A percentile compares a stretch with the other conserved stretches of the same genome.
phyloP scores from a whole-genome alignment of 2,888 invertebrate species.

The Toxonevra muliebris region DNA sequence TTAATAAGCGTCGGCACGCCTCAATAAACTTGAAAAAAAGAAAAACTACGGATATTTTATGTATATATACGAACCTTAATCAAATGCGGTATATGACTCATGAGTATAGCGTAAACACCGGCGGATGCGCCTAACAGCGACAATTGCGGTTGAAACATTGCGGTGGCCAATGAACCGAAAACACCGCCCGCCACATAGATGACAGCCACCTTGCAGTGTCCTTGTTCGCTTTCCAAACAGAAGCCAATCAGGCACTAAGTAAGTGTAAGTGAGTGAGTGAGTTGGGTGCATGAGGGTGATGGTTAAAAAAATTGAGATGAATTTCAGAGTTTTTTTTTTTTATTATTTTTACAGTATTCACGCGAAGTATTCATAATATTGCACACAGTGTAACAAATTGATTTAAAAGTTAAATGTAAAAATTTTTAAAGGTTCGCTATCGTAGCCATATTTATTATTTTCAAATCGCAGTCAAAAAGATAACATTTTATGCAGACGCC shows the following conservation, averaged over 20 bases:
- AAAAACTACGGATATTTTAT: not conserved
- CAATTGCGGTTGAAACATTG: constrained; percentile 77
- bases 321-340: not conserved
- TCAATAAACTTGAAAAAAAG: not conserved
- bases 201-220: constrained; percentile 73
- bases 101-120: constrained; percentile 87
- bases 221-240: constrained; percentile 76
- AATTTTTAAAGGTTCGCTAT: too few species aligned
- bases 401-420: too few species aligned
- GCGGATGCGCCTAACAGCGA: constrained; percentile 89
- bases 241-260: constrained; percentile 56
- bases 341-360: too few species aligned
- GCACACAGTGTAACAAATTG: too few species aligned
- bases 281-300: not conserved
- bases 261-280: not conserved
- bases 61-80: constrained; percentile 68
- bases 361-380: too few species aligned
- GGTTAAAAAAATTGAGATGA: constrained; percentile 1
- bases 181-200: constrained; percentile 81
- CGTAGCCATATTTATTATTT: too few species aligned
- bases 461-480: too few species aligned
- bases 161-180: constrained; percentile 79
- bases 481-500: too few species aligned
- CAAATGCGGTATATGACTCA: constrained; percentile 87
- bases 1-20: not conserved